Percentiles rank a stretch among this genome's conserved stretches.
Evolutionary conservation across 2,797 vertebrate genomes (phyloP).

Genomic region (Cephalopachus bancanus): DNA sequence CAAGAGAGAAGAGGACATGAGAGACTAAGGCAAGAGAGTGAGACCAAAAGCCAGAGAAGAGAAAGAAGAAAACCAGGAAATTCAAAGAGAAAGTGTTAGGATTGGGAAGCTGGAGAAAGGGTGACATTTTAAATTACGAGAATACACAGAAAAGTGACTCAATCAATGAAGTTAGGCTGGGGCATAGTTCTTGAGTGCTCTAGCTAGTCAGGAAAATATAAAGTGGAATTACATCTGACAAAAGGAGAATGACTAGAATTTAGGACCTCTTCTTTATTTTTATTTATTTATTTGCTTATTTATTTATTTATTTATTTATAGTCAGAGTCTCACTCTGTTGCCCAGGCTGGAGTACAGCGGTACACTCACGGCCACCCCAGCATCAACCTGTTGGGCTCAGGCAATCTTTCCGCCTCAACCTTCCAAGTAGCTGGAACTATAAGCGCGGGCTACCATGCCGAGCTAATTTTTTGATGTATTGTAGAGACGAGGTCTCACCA

Average conservation of each 20-base stretch:
- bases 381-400: too few relatives aligned
- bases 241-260: neutral
- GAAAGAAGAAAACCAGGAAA: neutral
- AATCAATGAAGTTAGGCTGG: neutral
- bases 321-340: too few relatives aligned
- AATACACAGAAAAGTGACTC: neutral
- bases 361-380: too few relatives aligned
- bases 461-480: too few relatives aligned
- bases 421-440: too few relatives aligned
- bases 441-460: too few relatives aligned
- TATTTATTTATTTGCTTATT: too few relatives aligned
- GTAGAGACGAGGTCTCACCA: too few relatives aligned
- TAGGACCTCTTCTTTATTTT: neutral
- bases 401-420: too few relatives aligned
- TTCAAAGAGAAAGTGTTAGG: neutral
- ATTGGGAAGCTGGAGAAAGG: neutral
- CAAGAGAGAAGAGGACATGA: neutral
- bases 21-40: neutral
- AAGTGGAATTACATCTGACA: neutral
- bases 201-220: neutral
- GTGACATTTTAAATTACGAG: neutral
- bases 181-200: fast-evolving
- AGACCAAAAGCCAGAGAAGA: neutral
- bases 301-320: too few relatives aligned
- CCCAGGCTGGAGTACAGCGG: too few relatives aligned